A percentile compares a stretch with the other conserved stretches of the same genome.
phyloP scores from a whole-genome alignment of 2,797 vertebrate species.

The Lutjanus campechanus region DNA sequence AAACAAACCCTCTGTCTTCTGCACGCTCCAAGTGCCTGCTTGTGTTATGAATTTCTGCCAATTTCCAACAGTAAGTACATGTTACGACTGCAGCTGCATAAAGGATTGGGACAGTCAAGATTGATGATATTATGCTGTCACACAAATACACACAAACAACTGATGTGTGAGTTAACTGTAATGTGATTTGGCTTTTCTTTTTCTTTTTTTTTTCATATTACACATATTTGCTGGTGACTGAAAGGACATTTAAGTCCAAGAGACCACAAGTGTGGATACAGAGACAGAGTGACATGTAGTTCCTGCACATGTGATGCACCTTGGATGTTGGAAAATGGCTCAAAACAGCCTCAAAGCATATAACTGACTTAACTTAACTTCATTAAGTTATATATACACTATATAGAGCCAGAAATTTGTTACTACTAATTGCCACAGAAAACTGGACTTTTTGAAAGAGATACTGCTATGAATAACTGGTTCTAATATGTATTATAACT shows the following conservation, averaged over 20 bases:
- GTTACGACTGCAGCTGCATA: background rate
- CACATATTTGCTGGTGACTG: background rate
- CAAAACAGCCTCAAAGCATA: background rate
- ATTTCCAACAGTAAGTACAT: slow-evolving; percentile 1
- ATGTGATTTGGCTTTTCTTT: background rate
- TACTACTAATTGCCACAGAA: background rate
- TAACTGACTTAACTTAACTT: no score
- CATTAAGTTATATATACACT: no score
- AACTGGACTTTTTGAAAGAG: background rate
- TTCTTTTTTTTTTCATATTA: background rate
- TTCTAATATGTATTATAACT: no score
- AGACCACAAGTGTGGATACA: background rate
- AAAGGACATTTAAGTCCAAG: background rate
- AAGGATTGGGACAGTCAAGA: background rate
- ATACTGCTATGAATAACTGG: background rate
- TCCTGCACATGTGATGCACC: background rate
- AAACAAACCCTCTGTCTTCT: slow-evolving; percentile 18
- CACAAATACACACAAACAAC: slow-evolving; percentile 10
- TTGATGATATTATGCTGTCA: slow-evolving; percentile 1
- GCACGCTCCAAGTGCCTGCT: slow-evolving; percentile 18
- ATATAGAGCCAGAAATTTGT: background rate
- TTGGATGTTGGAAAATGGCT: background rate
- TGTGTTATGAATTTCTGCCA: slow-evolving; percentile 6
- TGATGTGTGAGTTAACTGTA: slow-evolving; percentile 1
- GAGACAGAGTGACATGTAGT: background rate